These are phyloP conservation scores for Alviniconcha strummeri DNA, from an alignment of 2,888 invertebrate species.

Conservation along the genomic window DNA sequence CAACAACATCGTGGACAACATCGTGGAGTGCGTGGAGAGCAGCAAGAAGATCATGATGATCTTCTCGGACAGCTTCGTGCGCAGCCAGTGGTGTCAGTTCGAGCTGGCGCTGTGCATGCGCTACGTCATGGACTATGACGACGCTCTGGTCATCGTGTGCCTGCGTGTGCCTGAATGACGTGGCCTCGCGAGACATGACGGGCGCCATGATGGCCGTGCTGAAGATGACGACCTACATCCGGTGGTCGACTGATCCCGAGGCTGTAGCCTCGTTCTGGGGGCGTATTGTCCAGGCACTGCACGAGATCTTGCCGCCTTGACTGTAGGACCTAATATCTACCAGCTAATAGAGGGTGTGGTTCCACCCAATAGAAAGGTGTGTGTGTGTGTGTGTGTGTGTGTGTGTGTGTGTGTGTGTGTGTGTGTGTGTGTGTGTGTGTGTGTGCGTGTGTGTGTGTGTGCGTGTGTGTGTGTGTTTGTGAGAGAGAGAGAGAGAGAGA, in stretches of 20 bases:
- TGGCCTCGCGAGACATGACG: slow-evolving; percentile 78
- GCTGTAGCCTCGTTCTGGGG: slow-evolving; percentile 3
- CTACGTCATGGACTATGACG: slow-evolving; percentile 35
- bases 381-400: no score
- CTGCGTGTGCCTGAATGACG: slow-evolving; percentile 82
- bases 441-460: no score
- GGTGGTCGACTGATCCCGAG: not conserved
- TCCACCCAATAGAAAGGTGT: no score
- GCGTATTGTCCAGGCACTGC: not conserved
- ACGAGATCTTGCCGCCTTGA: not conserved
- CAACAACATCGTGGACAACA: slow-evolving; percentile 82
- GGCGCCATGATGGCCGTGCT: slow-evolving; percentile 81
- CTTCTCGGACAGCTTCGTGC: slow-evolving; percentile 79
- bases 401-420: no score
- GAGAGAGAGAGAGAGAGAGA: no score
- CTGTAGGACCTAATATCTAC: no score
- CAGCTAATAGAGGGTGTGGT: no score
- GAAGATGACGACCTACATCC: slow-evolving; percentile 79
- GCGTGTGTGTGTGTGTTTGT: no score
- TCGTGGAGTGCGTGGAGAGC: slow-evolving; percentile 81
- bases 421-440: no score
- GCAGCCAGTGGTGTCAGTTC: slow-evolving; percentile 78
- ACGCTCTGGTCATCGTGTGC: slow-evolving; percentile 78
- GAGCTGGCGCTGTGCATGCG: slow-evolving; percentile 40
- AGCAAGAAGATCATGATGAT: slow-evolving; percentile 81